Percentiles rank a stretch among this genome's conserved stretches.
Evolutionary conservation across 2,113 vertebrate species (phyloP).

Genomic region (Microcebus griseorufus): DNA sequence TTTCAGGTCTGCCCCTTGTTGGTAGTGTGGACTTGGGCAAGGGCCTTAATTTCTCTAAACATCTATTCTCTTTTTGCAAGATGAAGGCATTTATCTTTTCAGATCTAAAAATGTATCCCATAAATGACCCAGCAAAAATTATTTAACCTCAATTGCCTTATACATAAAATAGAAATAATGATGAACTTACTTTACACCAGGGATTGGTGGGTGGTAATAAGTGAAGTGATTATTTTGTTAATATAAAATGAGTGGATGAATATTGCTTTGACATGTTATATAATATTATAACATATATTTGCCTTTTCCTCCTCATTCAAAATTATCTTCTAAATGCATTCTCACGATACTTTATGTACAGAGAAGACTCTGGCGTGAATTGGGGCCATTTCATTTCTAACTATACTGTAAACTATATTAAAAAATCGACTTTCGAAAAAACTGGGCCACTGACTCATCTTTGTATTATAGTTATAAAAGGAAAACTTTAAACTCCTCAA

Average conservation of each 20-base stretch:
- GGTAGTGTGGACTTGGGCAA: background rate
- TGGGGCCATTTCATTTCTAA: background rate
- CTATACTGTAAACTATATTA: background rate
- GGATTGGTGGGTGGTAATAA: background rate
- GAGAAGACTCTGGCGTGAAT: background rate
- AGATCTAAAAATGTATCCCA: background rate
- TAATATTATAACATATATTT: background rate
- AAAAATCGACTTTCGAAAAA: slow-evolving; percentile 26
- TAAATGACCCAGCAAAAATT: background rate
- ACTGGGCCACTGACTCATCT: slow-evolving; percentile 18
- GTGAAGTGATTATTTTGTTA: background rate
- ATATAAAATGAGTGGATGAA: background rate
- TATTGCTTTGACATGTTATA: background rate
- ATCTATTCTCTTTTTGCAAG: background rate
- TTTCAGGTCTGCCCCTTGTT: background rate
- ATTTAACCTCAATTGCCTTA: background rate
- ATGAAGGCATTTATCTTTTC: background rate
- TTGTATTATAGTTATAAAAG: slow-evolving; percentile 32
- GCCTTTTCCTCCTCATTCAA: background rate
- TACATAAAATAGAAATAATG: background rate
- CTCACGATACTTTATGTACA: background rate
- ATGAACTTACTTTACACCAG: background rate
- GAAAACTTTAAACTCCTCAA: slow-evolving; percentile 24
- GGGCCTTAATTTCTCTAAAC: background rate
- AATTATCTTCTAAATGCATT: background rate